Conservation (phyloP, 2,113 vertebrate genomes). For the Oryzias melastigma region DNA sequence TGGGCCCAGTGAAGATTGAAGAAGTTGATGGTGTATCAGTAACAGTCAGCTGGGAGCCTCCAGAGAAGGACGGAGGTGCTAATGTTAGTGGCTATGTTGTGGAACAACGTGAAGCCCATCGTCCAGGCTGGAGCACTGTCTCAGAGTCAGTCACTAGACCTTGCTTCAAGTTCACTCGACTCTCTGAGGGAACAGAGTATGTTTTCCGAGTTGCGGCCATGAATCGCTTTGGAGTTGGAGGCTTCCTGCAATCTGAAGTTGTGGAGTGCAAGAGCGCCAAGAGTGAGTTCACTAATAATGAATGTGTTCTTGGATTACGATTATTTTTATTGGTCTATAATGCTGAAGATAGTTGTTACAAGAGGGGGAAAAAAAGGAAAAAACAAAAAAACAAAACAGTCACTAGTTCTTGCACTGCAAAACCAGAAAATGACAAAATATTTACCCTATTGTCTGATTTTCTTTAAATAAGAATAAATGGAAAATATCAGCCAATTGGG, state of each 20-base stretch:
- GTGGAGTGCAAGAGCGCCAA: constrained; percentile 94
- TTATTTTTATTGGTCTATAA: too few species aligned
- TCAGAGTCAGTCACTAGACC: constrained; percentile 96
- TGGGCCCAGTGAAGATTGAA: constrained; percentile 88
- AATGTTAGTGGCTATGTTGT: constrained; percentile 94
- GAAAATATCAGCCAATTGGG: too few species aligned
- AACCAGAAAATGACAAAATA: too few species aligned
- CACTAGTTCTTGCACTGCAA: too few species aligned
- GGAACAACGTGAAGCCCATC: constrained; percentile 94
- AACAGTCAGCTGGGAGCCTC: constrained; percentile 90
- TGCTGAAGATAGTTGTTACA: too few species aligned
- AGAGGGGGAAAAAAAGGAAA: too few species aligned
- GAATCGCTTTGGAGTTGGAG: constrained; percentile 93
- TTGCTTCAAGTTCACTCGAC: constrained; percentile 90
- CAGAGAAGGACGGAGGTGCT: constrained; percentile 92
- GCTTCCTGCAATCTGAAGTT: constrained; percentile 93
- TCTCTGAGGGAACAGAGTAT: constrained; percentile 91
- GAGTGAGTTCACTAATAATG: constrained; percentile 81
- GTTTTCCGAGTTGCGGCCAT: constrained; percentile 97
- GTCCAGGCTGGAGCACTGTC: constrained; percentile 91
- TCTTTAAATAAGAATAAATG: too few species aligned
- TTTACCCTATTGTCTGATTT: too few species aligned
- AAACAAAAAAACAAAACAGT: too few species aligned
- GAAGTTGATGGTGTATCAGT: constrained; percentile 89
- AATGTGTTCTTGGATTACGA: background rate